Evolutionary conservation across 2,888 invertebrate species (phyloP), one percentile per base, ranked within the genome.

Genomic region (Coelopa pilipes): DNA sequence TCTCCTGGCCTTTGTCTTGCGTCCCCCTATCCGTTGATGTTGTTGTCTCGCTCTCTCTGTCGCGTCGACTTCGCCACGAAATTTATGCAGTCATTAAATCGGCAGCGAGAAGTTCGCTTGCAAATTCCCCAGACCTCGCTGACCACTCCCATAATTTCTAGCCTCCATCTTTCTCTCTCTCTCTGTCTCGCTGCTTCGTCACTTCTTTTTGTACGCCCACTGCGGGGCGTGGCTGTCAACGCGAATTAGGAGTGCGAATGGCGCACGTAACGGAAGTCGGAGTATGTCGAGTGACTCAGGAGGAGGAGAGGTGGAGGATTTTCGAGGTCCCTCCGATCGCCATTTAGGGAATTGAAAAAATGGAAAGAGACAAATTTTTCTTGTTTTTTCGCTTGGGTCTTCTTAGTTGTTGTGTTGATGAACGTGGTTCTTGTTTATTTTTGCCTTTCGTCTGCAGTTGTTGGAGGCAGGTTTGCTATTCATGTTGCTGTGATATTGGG

Each of bases 191-290:
- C 15, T 65, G 46, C n/a, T 47, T 65, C 46, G 19, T 65, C 47
- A 15, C 47, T 46, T 1, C 65, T 65, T 5, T 53, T 45, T 45
- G 34, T n/a, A 7, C 65, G 12, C 10, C 63, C 47, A 46, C 17
- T 19, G 13, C 24, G 53, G 70, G 47, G 70, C 57, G 70, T 62
- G 66, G 50, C 72, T 72, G 72, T 72, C 72, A 66, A 66, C 72
- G 66, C 17, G 72, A 55, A 72, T 72, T 66, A 72, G 66, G 57
- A 59, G 66, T 72, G 72, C 66, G 19, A 72, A 72, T 72, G 47
- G 47, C 21, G 49, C 49, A 66, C 53, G 49, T 70, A 50, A 45
- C 50, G 50, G 34, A 69, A 62, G 19, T 70, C 21, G 13, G 34
- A 60, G 59, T 70, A 57, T 46, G 69, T 59, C 13, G 47, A 34